Evolutionary conservation across 2,888 invertebrate genomes (phyloP).

Genomic region (Andrena minutula): DNA sequence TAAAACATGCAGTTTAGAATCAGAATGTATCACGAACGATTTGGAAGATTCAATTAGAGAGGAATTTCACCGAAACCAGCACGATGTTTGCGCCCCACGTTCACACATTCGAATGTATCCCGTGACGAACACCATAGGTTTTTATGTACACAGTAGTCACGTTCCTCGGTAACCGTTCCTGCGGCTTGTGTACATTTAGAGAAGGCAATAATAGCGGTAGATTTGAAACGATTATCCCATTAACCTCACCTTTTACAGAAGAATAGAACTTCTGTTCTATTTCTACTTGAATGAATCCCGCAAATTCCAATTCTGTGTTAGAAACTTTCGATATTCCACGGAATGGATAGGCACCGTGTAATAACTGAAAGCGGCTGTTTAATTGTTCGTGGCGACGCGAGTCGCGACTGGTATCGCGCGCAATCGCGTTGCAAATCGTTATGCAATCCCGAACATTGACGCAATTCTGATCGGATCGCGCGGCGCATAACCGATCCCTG

Average conservation of each 20-base stretch:
- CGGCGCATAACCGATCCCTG: constrained; percentile 71
- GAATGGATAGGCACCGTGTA: background rate
- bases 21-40: background rate
- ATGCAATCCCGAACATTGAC: constrained; percentile 77
- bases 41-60: background rate
- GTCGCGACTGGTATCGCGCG: constrained; percentile 21
- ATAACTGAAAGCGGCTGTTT: constrained; percentile 2
- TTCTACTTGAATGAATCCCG: too few species aligned
- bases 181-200: background rate
- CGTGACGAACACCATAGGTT: background rate
- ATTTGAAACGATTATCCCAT: constrained; percentile 11
- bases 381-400: constrained; percentile 9
- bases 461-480: constrained; percentile 77
- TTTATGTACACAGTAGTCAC: background rate
- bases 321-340: background rate
- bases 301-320: too few species aligned
- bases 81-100: background rate
- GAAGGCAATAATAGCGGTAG: background rate
- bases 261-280: too few species aligned
- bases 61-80: background rate
- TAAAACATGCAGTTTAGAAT: background rate
- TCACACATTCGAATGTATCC: background rate
- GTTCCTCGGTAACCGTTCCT: background rate
- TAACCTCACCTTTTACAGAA: too few species aligned
- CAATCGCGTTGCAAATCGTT: constrained; percentile 63